phyloP scores from a whole-genome alignment of 2,797 vertebrate genomes.

The Hippopotamyrus pictus region DNA sequence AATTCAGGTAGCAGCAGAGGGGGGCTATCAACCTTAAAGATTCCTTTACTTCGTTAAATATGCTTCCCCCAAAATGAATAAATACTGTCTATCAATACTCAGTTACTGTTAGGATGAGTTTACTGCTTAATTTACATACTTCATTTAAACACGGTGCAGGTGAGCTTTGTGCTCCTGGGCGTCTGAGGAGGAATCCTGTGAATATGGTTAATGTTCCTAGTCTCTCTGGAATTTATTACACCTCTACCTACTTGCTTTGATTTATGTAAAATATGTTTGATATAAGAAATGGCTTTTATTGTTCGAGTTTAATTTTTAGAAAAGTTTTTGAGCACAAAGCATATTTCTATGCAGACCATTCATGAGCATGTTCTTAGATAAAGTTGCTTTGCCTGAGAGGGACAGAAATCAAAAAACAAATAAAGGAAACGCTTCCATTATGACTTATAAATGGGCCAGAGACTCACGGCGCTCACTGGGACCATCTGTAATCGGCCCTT shows the following conservation, averaged over 20 bases:
- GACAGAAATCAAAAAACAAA: background rate
- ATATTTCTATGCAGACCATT: background rate
- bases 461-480: background rate
- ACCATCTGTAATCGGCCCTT: background rate
- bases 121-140: background rate
- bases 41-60: background rate
- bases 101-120: background rate
- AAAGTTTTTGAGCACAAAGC: background rate
- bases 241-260: background rate
- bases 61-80: background rate
- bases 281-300: background rate
- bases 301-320: background rate
- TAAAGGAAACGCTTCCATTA: background rate
- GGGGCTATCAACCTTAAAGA: background rate
- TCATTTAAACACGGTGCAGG: background rate
- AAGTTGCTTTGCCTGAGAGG: background rate
- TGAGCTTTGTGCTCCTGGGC: background rate
- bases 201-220: background rate
- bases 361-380: background rate
- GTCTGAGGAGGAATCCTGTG: background rate
- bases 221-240: background rate
- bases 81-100: background rate
- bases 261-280: background rate
- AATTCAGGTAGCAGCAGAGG: background rate
- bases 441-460: background rate